Evolutionary conservation across 2,113 vertebrate genomes (phyloP).

Genomic region (Periophthalmus modestus): DNA sequence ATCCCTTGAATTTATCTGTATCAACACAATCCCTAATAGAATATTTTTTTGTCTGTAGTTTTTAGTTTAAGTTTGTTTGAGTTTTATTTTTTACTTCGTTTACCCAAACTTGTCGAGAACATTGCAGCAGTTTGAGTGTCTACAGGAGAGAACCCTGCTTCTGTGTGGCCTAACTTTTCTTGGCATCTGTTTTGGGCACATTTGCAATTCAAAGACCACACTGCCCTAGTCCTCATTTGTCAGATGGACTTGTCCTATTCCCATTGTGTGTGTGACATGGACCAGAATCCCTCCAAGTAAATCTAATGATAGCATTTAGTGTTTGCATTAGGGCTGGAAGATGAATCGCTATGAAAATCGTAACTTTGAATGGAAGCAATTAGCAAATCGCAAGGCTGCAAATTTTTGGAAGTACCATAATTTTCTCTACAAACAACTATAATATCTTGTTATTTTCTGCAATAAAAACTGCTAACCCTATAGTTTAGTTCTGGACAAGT

Average conservation of each 20-base stretch:
- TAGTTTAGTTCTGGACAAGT: too few relatives aligned
- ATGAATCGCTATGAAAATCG: too few relatives aligned
- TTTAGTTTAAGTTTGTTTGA: neutral
- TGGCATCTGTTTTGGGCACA: conserved; percentile 1
- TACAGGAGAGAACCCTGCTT: neutral
- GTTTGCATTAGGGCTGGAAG: neutral
- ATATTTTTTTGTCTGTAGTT: neutral
- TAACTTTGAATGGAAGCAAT: too few relatives aligned
- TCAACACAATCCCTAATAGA: neutral
- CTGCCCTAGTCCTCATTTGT: neutral
- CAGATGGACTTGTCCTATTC: neutral
- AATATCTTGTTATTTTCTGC: too few relatives aligned
- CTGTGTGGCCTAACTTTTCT: neutral
- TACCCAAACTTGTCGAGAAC: neutral
- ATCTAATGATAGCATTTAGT: neutral
- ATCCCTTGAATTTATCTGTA: neutral
- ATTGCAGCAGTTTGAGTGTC: neutral
- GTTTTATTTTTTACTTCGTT: neutral
- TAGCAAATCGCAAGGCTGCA: too few relatives aligned
- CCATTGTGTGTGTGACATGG: neutral
- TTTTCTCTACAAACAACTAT: too few relatives aligned
- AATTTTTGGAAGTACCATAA: too few relatives aligned
- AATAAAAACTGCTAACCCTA: too few relatives aligned
- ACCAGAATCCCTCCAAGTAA: neutral
- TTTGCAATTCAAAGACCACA: conserved; percentile 3